Percentiles rank a stretch among this genome's conserved stretches.
phyloP scores from a whole-genome alignment of 1,140 invertebrate genomes.

The Temnothorax curvispinosus region DNA sequence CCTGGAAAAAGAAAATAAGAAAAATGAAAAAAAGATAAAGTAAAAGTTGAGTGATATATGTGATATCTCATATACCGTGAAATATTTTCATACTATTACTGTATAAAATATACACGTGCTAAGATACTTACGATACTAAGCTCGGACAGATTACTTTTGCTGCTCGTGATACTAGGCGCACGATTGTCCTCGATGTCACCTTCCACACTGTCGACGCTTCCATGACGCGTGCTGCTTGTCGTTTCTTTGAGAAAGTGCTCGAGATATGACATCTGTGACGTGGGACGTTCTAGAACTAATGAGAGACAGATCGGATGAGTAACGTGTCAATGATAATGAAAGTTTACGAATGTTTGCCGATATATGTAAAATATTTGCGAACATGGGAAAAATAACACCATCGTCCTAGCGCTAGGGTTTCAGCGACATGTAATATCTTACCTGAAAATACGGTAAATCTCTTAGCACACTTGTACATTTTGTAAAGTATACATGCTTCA shows the following conservation, averaged over 20 bases:
- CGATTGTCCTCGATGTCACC: slow-evolving; percentile 92
- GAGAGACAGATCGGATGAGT: slow-evolving; percentile 66
- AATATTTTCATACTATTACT: too few species aligned
- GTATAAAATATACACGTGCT: neutral
- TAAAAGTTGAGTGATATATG: too few species aligned
- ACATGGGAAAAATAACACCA: slow-evolving; percentile 4
- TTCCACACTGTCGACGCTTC: slow-evolving; percentile 90
- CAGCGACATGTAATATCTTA: slow-evolving; percentile 18
- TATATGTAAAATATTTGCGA: slow-evolving; percentile 20
- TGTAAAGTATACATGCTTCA: slow-evolving; percentile 34
- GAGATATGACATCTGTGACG: slow-evolving; percentile 95
- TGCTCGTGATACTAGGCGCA: slow-evolving; percentile 92
- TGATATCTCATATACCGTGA: too few species aligned
- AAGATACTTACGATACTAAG: slow-evolving; percentile 90
- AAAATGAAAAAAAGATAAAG: neutral
- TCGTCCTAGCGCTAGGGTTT: slow-evolving; percentile 16
- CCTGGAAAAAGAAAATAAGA: slow-evolving; percentile 81
- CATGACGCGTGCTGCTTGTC: slow-evolving; percentile 85
- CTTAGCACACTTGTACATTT: slow-evolving; percentile 30
- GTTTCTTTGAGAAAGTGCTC: slow-evolving; percentile 95
- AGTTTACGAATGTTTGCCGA: neutral
- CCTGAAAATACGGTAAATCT: slow-evolving; percentile 31
- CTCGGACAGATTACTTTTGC: slow-evolving; percentile 93
- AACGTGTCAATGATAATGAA: neutral
- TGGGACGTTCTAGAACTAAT: slow-evolving; percentile 93